These are phyloP conservation scores for Clarias magur DNA, from an alignment of 2,113 vertebrate genomes.

Conservation along the genomic window DNA sequence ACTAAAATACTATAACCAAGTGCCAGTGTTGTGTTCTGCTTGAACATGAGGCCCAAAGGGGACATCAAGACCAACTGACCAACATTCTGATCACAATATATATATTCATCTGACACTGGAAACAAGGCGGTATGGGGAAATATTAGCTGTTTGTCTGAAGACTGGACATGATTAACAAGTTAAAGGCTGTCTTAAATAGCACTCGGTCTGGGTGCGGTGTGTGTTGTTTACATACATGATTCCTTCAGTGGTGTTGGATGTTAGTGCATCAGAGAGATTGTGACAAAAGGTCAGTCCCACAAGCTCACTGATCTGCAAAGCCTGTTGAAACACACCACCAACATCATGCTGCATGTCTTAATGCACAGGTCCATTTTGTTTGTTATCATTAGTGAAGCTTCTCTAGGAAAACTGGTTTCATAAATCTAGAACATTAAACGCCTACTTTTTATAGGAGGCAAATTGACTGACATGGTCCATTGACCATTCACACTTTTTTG, in stretches of 20 bases:
- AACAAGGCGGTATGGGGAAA: neutral
- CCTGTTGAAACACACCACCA: conserved; percentile 67
- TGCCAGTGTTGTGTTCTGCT: neutral
- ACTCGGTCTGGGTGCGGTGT: neutral
- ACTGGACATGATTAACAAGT: neutral
- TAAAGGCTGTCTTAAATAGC: neutral
- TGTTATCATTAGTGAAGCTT: too few relatives aligned
- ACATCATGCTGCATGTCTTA: neutral
- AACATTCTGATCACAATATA: neutral
- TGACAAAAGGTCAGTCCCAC: conserved; percentile 78
- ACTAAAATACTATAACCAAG: neutral
- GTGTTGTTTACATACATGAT: conserved; percentile 63
- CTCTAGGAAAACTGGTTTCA: too few relatives aligned
- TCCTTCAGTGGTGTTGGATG: conserved; percentile 44
- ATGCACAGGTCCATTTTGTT: neutral
- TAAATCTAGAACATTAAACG: too few relatives aligned
- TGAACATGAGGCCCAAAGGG: neutral
- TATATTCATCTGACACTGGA: neutral
- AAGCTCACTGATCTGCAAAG: conserved; percentile 87
- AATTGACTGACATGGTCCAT: too few relatives aligned
- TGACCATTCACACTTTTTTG: too few relatives aligned
- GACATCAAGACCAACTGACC: neutral
- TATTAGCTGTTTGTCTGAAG: neutral
- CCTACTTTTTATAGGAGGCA: too few relatives aligned
- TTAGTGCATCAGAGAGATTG: conserved; percentile 17